Conservation (phyloP, 2,113 vertebrate genomes). For the Thymallus thymallus region DNA sequence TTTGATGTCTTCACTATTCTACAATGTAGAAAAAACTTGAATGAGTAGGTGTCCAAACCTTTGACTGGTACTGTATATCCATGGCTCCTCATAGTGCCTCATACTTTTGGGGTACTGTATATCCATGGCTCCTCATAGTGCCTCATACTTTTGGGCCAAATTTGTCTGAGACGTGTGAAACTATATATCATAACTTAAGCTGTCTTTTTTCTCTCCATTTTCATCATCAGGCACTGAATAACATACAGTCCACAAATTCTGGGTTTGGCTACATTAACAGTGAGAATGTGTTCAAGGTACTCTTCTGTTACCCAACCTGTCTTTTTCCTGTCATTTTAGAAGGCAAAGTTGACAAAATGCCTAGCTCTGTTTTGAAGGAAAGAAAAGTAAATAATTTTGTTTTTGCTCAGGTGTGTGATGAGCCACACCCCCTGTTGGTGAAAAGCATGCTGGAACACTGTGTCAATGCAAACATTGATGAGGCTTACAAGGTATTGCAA, state of each 20-base stretch:
- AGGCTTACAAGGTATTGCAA: constrained; percentile 85
- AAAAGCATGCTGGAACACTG: constrained; percentile 96
- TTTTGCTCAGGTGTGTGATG: constrained; percentile 85
- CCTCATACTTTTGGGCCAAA: no score
- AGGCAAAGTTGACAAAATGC: no score
- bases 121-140: no score
- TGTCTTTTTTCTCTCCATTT: neutral
- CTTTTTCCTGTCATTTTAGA: neutral
- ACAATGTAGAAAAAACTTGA: no score
- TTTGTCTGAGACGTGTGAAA: neutral
- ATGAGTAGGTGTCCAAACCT: no score
- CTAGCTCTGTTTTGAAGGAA: neutral
- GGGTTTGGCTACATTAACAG: constrained; percentile 96
- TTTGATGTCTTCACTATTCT: no score
- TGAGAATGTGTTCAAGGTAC: constrained; percentile 94
- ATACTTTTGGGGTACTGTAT: no score
- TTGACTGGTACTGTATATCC: no score
- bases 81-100: no score
- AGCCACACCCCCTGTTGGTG: constrained; percentile 94
- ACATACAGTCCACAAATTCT: constrained; percentile 91
- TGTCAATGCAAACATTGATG: constrained; percentile 82
- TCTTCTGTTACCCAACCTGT: neutral
- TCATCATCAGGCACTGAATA: constrained; percentile 86
- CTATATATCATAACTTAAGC: neutral
- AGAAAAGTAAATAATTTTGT: neutral